Evolutionary conservation across 1,140 invertebrate genomes (phyloP).

Genomic region (Tribolium madens): DNA sequence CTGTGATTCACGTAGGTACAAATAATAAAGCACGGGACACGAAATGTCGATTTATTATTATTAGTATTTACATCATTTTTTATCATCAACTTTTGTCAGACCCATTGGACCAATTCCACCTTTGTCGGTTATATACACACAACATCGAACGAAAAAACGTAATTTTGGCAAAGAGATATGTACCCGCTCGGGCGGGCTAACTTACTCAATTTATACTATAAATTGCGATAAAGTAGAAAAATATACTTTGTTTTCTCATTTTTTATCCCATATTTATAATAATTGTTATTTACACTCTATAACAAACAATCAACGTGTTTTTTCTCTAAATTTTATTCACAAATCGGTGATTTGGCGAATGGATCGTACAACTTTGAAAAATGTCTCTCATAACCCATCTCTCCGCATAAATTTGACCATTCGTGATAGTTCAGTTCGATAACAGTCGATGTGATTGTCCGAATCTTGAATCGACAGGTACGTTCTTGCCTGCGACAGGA

Average conservation of each 20-base stretch:
- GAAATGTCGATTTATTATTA: constrained; percentile 28
- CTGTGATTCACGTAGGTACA: constrained; percentile 24
- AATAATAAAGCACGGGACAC: too few species aligned
- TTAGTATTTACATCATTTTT: constrained; percentile 31
- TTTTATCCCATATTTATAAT: constrained; percentile 2
- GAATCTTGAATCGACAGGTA: constrained; percentile 56
- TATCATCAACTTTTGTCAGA: constrained; percentile 26
- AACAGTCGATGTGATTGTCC: constrained; percentile 24
- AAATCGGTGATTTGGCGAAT: constrained; percentile 23
- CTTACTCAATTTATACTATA: constrained; percentile 30
- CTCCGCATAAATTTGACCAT: constrained; percentile 21
- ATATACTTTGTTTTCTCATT: constrained; percentile 24
- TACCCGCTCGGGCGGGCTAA: constrained; percentile 21
- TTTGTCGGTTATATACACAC: constrained; percentile 39
- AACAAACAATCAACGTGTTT: constrained; percentile 31
- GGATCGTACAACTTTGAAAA: constrained; percentile 29
- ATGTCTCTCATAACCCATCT: constrained; percentile 4
- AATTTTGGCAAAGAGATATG: constrained; percentile 44
- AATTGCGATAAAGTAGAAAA: constrained; percentile 32
- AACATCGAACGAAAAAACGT: constrained; percentile 41
- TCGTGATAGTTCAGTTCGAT: constrained; percentile 1
- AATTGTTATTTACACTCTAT: constrained; percentile 42
- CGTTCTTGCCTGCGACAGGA: constrained; percentile 57
- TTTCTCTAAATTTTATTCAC: constrained; percentile 17
- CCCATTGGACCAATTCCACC: constrained; percentile 17